Base-by-base conservation (phyloP, 2,888 invertebrate species). In the Hesperia comma region DNA sequence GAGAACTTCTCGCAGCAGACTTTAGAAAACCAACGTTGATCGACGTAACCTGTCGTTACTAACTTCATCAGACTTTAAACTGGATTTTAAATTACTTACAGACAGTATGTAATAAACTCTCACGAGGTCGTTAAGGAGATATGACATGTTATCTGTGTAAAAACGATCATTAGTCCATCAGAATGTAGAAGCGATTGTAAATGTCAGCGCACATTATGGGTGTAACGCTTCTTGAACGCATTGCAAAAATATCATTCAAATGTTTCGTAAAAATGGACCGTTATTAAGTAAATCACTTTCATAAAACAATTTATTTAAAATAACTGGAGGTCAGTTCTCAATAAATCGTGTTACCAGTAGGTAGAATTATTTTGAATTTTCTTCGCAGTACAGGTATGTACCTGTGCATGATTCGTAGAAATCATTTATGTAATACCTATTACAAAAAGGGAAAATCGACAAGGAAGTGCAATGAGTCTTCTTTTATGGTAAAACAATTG, bases 101-200 rank as follows among this genome's bases (percentile, higher is more conserved):
- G 46, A 32, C 26, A 15, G 53, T 63, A 56, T 40, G 63, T 46
- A 63, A 63, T 57, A 57, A 51, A 63, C 49, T 63, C 63, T 63
- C 57, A 33, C 63, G 51, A 57, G 63, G 46, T 57, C 63, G 63
- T 57, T 57, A 63, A 46, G 46, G 19, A 19, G 49, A 49, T 19
- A 63, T n/a, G 46, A 63, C 51, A 55, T 40, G 57, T 40, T 51
- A 53, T 37, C n/a, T 51, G 26, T 63, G 56, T 57, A 57, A 63
- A 57, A 63, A 63, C 57, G 57, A 57, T 57, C 63, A 57, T 63
- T 63, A 63, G 56, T 57, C 56, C n/a, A 32, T 21, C 33, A 51
- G 57, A 40, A 37, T 49, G 37, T 21, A 51, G 49, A 63, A 32
- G 19, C 21, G 40, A n/a, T n/a, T 14, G 53, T 53, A 32, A 32